phyloP scores from a whole-genome alignment of 64 coral and sea anemone species.

The Stichodactyla helianthus region DNA sequence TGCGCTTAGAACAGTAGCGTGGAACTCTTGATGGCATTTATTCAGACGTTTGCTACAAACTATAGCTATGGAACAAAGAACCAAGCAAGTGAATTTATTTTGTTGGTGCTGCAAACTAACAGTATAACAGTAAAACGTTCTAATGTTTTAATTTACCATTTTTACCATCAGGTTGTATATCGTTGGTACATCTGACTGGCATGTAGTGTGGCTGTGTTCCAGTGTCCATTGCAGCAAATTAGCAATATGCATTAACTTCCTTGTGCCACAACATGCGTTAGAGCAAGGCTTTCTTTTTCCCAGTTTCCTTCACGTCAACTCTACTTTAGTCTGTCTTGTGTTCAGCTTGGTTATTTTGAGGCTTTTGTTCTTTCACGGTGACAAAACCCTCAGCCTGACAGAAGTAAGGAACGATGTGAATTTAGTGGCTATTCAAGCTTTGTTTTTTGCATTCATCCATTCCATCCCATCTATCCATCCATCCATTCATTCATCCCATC shows the following conservation, averaged over 20 bases:
- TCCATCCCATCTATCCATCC: no score
- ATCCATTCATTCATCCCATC: no score
- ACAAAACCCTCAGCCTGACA: background rate
- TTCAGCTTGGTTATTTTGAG: constrained; percentile 27
- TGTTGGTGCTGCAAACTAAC: no score
- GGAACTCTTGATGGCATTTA: no score
- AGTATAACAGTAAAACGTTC: background rate
- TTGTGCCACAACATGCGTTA: constrained; percentile 4
- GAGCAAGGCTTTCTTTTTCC: constrained; percentile 20
- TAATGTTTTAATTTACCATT: background rate
- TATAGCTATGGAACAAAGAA: no score
- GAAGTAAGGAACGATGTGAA: background rate
- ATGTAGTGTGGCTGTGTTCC: constrained; percentile 34
- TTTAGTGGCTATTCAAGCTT: background rate
- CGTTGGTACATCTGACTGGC: constrained; percentile 28
- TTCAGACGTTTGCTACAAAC: no score
- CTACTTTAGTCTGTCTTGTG: constrained; percentile 10
- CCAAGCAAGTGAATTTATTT: no score
- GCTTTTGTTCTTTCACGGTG: background rate
- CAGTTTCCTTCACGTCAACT: background rate
- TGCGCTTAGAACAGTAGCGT: no score
- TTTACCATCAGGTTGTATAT: constrained; percentile 28
- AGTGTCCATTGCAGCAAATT: constrained; percentile 48
- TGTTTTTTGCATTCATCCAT: background rate
- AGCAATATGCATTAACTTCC: constrained; percentile 11